Base-by-base conservation (phyloP, 2,113 vertebrate genomes). In the Pomatorhinus ruficollis region DNA sequence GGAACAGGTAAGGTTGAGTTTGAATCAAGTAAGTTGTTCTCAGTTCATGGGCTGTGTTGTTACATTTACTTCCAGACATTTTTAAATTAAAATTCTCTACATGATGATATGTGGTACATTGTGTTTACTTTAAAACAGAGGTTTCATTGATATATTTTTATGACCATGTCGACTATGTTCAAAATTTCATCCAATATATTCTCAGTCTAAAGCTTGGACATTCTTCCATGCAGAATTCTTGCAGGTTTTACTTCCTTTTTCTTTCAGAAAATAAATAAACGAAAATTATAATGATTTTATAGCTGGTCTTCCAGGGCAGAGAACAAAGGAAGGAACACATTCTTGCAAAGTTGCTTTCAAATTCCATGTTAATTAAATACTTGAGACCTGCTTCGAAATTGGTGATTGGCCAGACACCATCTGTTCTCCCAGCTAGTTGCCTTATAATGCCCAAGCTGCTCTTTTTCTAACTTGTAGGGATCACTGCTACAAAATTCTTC, bases 1-100 rank as follows among this genome's bases (percentile, higher is more conserved):
- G 99, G 99, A 65, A 99, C 99, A 98, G 99, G 99, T 99, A 97
- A 84, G 96, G 42, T 23, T 78, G 59, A 86, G 24, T 81, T 92
- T 75, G 44, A 60, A 66, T 74, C 31, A 83, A 88, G 45, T 63
- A 45, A 70, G 39, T 12, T 59, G 24, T 63, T 83, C 63, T 76
- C 53, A 45, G 33, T 90, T 68, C 4, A 11, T 56, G 45, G 2
- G 0, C n/a, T 59, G 12, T 37, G 28, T 70, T 80, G 8, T 54
- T 83, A n/a, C 30, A 20, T 74, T 78, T 74, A 16, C 42, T 83
- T 89, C 39, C 59, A 81, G 57, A 47, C 56, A 72, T 27, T 18
- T 78, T 39, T 44, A 79, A 83, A 60, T 75, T 39, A n/a, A 93
- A 77, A 47, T 54, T 74, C 33, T 54, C 23, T 61, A 37, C 59